Evolutionary conservation across 2,113 vertebrate species (phyloP).

Genomic region (Chaenocephalus aceratus): DNA sequence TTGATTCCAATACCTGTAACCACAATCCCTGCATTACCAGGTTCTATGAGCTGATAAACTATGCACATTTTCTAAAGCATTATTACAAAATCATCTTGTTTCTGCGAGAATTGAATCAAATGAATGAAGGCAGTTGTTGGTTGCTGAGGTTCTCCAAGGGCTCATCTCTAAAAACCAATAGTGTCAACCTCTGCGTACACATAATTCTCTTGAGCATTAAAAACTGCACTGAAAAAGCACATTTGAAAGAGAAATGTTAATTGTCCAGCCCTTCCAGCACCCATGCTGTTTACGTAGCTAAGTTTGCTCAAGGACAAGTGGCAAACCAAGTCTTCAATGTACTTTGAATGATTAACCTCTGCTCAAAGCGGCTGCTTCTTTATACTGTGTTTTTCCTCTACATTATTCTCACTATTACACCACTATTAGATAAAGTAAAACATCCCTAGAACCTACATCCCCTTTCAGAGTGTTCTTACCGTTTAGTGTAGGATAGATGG

Average conservation of each 20-base stretch:
- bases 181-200: background rate
- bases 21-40: background rate
- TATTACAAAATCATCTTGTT: background rate
- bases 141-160: background rate
- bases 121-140: background rate
- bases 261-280: background rate
- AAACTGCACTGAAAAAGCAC: background rate
- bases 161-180: background rate
- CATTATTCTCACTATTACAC: constrained; percentile 5
- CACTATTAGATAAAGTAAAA: constrained; percentile 1
- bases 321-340: constrained; percentile 44
- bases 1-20: background rate
- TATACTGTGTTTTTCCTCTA: background rate
- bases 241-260: background rate
- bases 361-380: constrained; percentile 29
- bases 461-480: background rate
- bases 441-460: constrained; percentile 13
- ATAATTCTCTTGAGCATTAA: background rate
- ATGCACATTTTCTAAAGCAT: background rate
- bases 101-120: background rate
- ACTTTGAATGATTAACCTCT: constrained; percentile 56
- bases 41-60: background rate
- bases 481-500: constrained; percentile 46
- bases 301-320: constrained; percentile 22
- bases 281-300: constrained; percentile 28